A percentile compares a stretch with the other conserved stretches of the same genome.
Evolutionary conservation across 2,888 invertebrate species (phyloP).

Genomic region (Criorhina ranunculi): DNA sequence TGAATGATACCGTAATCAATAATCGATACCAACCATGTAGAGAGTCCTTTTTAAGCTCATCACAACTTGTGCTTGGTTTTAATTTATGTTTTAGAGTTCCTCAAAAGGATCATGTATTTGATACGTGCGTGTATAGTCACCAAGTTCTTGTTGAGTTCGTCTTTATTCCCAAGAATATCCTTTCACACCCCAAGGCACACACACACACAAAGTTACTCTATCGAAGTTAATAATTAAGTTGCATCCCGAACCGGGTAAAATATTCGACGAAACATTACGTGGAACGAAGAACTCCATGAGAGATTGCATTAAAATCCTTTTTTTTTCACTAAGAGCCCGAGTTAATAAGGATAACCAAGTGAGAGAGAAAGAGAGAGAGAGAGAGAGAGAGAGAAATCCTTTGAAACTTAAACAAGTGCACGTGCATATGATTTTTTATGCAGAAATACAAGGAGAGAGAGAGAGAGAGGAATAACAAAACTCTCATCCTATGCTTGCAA

Average conservation of each 20-base stretch:
- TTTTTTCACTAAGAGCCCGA: not conserved
- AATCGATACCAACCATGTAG: too few species aligned
- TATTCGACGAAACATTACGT: slow-evolving; percentile 18
- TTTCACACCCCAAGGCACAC: too few species aligned
- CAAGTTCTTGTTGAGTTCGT: not conserved
- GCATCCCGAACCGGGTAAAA: slow-evolving; percentile 15
- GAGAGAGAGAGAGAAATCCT: not conserved
- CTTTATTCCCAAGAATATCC: slow-evolving; percentile 16
- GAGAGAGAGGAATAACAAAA: not conserved
- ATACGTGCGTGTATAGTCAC: too few species aligned
- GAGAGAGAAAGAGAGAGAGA: too few species aligned
- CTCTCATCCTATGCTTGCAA: not conserved
- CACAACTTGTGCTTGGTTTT: too few species aligned
- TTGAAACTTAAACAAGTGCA: not conserved
- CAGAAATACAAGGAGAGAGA: not conserved
- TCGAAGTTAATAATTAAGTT: slow-evolving; percentile 23
- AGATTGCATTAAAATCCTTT: slow-evolving; percentile 12
- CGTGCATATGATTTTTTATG: not conserved
- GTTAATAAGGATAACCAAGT: slow-evolving; percentile 15
- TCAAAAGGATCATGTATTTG: too few species aligned
- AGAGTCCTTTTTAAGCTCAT: too few species aligned
- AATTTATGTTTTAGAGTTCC: too few species aligned
- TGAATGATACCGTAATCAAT: too few species aligned
- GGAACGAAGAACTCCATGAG: slow-evolving; percentile 12
- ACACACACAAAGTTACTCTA: not conserved